Conservation (phyloP, 2,888 invertebrate species). For the Mycalesis mineus region DNA sequence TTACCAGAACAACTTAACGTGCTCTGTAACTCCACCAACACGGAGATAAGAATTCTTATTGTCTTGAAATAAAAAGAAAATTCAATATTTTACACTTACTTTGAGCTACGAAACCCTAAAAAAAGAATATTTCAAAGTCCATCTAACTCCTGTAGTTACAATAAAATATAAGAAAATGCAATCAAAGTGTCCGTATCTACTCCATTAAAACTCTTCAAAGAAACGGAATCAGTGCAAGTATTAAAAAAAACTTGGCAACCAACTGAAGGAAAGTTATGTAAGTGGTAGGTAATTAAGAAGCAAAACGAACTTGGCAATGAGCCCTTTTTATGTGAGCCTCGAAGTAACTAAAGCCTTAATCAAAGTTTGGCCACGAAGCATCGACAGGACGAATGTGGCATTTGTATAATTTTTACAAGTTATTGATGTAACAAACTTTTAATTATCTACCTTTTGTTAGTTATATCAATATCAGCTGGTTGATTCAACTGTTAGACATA, state of each 20-base stretch:
- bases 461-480: too few species aligned
- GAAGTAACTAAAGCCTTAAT: slow-evolving; percentile 17
- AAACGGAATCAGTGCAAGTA: slow-evolving; percentile 10
- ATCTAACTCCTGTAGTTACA: too few species aligned
- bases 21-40: too few species aligned
- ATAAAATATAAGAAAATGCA: slow-evolving; percentile 8
- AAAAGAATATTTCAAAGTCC: too few species aligned
- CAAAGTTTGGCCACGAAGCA: slow-evolving; percentile 11
- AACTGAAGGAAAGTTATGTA: slow-evolving; percentile 5
- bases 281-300: slow-evolving; percentile 19
- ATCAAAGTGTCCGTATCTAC: slow-evolving; percentile 4
- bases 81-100: too few species aligned
- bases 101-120: too few species aligned
- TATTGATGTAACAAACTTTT: too few species aligned
- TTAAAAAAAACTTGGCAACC: slow-evolving; percentile 11
- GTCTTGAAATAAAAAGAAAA: too few species aligned
- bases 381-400: not conserved
- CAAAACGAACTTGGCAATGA: slow-evolving; percentile 12
- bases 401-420: not conserved
- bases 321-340: slow-evolving; percentile 16
- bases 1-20: too few species aligned
- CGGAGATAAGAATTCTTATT: too few species aligned
- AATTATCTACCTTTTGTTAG: too few species aligned
- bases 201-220: slow-evolving; percentile 18
- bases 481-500: too few species aligned